Conservation (phyloP, 2,113 vertebrate species). For the Takifugu bimaculatus region DNA sequence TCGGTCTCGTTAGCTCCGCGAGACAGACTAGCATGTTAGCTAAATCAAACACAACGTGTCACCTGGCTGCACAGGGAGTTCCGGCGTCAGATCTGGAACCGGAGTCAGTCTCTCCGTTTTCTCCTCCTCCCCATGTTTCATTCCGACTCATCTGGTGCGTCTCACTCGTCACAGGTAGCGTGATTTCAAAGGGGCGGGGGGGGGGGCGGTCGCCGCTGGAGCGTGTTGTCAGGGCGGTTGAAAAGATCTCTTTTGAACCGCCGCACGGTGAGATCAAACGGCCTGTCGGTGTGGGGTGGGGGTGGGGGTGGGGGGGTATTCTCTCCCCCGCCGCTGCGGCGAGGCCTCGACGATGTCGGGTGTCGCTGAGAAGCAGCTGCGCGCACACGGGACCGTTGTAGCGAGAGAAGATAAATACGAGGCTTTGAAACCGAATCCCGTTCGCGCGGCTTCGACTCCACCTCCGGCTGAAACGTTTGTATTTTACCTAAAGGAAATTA, state of each 20-base stretch:
- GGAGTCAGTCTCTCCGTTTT: conserved; percentile 17
- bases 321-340: conserved; percentile 41
- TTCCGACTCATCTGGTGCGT: conserved; percentile 51
- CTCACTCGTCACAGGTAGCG: conserved; percentile 40
- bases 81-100: conserved; percentile 24
- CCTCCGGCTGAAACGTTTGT: no score
- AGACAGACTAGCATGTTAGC: no score
- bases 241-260: conserved; percentile 34
- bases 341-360: conserved; percentile 20
- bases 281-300: conserved; percentile 6
- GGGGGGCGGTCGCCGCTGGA: conserved; percentile 9
- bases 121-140: conserved; percentile 39
- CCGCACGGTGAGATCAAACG: conserved; percentile 49
- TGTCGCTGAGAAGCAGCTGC: conserved; percentile 13
- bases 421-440: no score
- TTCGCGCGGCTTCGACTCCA: no score
- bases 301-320: not conserved
- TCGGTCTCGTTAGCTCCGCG: no score
- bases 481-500: no score
- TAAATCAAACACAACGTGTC: not conserved
- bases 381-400: conserved; percentile 7
- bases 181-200: conserved; percentile 50
- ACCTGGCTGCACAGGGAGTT: conserved; percentile 18
- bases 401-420: not conserved
- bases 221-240: conserved; percentile 17